phyloP scores from a whole-genome alignment of 1,140 invertebrate genomes.

The Lethrus apterus region DNA sequence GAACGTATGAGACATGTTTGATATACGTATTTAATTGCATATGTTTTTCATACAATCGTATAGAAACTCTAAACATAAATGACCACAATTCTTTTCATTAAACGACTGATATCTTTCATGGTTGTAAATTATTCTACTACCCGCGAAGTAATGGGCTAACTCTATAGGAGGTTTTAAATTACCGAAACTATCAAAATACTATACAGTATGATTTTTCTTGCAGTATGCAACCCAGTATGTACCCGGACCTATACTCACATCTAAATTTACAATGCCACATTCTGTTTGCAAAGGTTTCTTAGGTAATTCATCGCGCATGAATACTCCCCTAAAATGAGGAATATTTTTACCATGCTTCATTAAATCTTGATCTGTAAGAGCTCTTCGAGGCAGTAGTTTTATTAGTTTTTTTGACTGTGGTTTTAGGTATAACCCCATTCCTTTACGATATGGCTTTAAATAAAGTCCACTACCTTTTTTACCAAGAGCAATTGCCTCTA shows the following conservation, averaged over 20 bases:
- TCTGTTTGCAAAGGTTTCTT: neutral
- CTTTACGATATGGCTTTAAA: too few species aligned
- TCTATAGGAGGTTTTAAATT: conserved; percentile 15
- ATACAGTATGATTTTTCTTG: neutral
- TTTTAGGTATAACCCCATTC: too few species aligned
- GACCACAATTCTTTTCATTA: conserved; percentile 5
- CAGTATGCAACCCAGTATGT: conserved; percentile 10
- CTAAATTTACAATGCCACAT: conserved; percentile 15
- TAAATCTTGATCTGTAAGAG: too few species aligned
- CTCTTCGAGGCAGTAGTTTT: too few species aligned
- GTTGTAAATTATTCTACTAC: neutral
- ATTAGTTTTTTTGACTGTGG: too few species aligned
- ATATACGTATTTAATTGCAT: neutral
- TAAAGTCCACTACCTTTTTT: too few species aligned
- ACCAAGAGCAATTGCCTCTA: too few species aligned
- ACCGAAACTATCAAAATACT: conserved; percentile 17
- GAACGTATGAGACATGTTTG: neutral
- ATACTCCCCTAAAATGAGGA: conserved; percentile 11
- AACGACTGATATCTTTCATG: conserved; percentile 1
- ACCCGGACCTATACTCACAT: neutral
- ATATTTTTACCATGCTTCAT: too few species aligned
- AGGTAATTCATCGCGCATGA: conserved; percentile 11
- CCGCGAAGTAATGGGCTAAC: conserved; percentile 7
- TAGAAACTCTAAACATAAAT: conserved; percentile 3
- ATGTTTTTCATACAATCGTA: too few species aligned